These are phyloP conservation scores for Psephotus haematonotus DNA, from an alignment of 2,113 vertebrate species.

Conservation along the genomic window DNA sequence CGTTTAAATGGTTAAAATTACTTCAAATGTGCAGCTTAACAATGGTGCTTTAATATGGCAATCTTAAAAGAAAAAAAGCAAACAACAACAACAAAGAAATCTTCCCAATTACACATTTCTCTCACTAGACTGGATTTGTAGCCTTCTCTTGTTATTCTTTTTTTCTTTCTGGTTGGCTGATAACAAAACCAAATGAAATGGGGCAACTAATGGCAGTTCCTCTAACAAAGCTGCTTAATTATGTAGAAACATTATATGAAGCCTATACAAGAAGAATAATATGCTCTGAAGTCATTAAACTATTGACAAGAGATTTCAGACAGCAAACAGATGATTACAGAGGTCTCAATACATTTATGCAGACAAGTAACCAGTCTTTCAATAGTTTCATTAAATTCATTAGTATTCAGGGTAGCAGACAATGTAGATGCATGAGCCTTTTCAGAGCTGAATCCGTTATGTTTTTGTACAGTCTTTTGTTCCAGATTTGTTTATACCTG, in stretches of 20 bases:
- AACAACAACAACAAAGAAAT: neutral
- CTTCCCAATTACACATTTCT: neutral
- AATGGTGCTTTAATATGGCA: neutral
- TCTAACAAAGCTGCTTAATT: conserved; percentile 70
- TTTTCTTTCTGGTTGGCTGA: conserved; percentile 45
- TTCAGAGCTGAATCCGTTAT: conserved; percentile 57
- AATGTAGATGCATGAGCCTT: conserved; percentile 51
- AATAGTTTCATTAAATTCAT: conserved; percentile 66
- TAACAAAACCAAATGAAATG: conserved; percentile 58
- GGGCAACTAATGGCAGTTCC: conserved; percentile 61
- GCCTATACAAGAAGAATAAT: conserved; percentile 54
- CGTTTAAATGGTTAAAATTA: neutral
- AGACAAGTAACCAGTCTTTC: conserved; percentile 48
- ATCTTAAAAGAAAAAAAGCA: neutral
- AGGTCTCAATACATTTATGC: conserved; percentile 48
- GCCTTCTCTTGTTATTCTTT: conserved; percentile 43
- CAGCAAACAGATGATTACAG: conserved; percentile 62
- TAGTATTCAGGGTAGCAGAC: conserved; percentile 55
- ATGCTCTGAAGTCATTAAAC: conserved; percentile 64
- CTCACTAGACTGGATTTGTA: conserved; percentile 7
- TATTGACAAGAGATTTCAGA: conserved; percentile 63
- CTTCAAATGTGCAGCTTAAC: neutral
- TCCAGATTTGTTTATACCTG: conserved; percentile 49
- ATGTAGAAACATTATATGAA: conserved; percentile 67
- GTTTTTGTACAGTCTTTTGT: conserved; percentile 58